These are phyloP conservation scores for Sebastes miniatus DNA, from an alignment of 2,797 vertebrate genomes.

Conservation along the genomic window DNA sequence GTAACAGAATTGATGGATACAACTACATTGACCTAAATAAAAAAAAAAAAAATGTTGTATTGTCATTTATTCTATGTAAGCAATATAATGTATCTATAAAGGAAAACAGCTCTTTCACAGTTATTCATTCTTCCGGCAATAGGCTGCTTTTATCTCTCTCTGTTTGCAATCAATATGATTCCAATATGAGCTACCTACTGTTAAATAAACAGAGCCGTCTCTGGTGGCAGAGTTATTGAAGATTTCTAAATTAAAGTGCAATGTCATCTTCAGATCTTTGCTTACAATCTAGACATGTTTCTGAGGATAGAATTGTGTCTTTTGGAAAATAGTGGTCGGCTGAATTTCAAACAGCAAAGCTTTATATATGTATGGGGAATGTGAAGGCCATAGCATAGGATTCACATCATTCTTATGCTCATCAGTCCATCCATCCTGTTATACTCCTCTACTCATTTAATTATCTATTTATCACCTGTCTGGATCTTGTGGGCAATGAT, in stretches of 20 bases:
- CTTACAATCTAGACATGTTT: background rate
- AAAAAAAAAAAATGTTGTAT: no score
- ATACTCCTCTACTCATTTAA: background rate
- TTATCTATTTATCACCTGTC: background rate
- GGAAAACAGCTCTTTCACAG: background rate
- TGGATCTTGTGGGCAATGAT: background rate
- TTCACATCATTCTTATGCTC: background rate
- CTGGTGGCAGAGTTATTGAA: background rate
- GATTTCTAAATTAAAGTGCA: background rate
- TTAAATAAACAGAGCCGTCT: background rate
- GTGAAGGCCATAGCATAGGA: background rate
- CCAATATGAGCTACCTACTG: background rate
- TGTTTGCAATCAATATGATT: background rate
- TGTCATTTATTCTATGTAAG: background rate
- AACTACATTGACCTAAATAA: background rate
- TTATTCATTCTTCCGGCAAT: background rate
- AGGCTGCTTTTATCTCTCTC: background rate
- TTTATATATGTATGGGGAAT: no score
- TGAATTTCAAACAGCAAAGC: constrained; percentile 1
- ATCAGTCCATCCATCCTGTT: background rate
- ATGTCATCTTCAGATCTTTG: background rate
- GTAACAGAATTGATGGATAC: no score
- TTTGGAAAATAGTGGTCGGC: background rate
- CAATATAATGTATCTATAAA: background rate
- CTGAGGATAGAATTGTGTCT: background rate